Conservation (phyloP, 2,797 vertebrate genomes). For the Coranthus polyacanthus region DNA sequence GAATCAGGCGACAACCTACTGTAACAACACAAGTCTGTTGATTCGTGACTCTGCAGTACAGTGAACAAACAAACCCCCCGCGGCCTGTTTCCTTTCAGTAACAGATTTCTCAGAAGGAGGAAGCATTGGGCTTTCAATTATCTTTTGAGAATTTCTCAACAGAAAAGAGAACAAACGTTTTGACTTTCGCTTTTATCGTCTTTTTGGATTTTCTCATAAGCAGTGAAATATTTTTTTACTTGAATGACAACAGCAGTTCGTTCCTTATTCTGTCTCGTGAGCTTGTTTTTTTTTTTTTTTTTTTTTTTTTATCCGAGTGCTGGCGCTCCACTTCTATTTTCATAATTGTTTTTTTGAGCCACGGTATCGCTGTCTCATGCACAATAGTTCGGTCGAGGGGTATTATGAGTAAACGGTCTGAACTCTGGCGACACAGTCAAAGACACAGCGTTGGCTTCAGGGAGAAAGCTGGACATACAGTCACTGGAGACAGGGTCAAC, state of each 20-base stretch:
- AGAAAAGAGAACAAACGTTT: slow-evolving; percentile 68
- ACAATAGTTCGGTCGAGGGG: slow-evolving; percentile 52
- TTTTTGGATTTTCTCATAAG: slow-evolving; percentile 3
- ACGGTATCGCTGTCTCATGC: slow-evolving; percentile 49
- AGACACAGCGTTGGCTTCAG: slow-evolving; percentile 16
- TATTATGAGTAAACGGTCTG: slow-evolving; percentile 53
- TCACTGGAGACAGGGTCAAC: slow-evolving; percentile 17
- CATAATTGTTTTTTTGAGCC: slow-evolving; percentile 42
- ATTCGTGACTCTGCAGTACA: slow-evolving; percentile 44
- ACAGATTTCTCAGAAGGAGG: slow-evolving; percentile 67
- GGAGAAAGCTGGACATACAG: slow-evolving; percentile 1
- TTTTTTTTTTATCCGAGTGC: slow-evolving; percentile 1
- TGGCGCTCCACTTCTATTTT: slow-evolving; percentile 37
- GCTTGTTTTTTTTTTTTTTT: too few species aligned
- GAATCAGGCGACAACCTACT: slow-evolving; percentile 37
- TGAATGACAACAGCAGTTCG: background rate
- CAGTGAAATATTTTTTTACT: too few species aligned
- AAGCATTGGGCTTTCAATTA: slow-evolving; percentile 62
- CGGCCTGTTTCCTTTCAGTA: slow-evolving; percentile 46
- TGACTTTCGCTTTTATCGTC: slow-evolving; percentile 7
- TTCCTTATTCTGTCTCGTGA: background rate
- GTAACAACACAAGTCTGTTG: slow-evolving; percentile 49
- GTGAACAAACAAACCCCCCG: slow-evolving; percentile 39
- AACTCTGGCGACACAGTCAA: slow-evolving; percentile 38
- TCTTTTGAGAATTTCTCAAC: slow-evolving; percentile 39